Base-by-base conservation (phyloP, 2,797 vertebrate species). In the Scolopax bukidnonensis region DNA sequence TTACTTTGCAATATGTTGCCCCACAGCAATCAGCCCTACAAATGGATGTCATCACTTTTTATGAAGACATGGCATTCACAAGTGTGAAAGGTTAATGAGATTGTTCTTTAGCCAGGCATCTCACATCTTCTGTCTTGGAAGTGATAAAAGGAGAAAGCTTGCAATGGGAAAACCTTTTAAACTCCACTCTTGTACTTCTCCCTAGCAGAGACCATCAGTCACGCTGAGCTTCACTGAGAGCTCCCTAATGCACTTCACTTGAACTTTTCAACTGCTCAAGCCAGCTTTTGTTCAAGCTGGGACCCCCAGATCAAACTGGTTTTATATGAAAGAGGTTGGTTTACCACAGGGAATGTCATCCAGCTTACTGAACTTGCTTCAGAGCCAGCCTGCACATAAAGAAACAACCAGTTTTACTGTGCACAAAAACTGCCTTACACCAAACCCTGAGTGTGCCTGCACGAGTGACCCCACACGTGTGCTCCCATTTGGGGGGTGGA, bases 391-490 rank as follows among this genome's bases (percentile, higher is more conserved):
- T 63, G 56, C 36, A n/a, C n/a, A 8, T 41, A 12, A 25, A 79
- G 80, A 79, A 91, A 65, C 9, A 48, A 9, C 16, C 14, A 2
- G 16, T 33, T 60, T 14, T 23, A 4, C 21, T 54, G 20, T 5
- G 73, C 12, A 8, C 27, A 18, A 20, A 33, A 77, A 33, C 6
- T 5, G 21, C 38, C 38, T 76, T 18, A 4, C 21, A 9, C 17
- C n/a, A 9, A 40, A 25, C 38, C 15, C 65, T 17, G 50, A 28
- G 12, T 1, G 1, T 24, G 43, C 15, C 56, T 40, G 47, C 36
- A 8, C 43, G 0, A 1, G 12, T 33, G 25, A 50, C 11, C 45
- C 16, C 13, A 2, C 1, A 6, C 3, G 7, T 14, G 11, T 33
- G 51, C 12, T 85, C 6, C 13, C 7, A 0, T 13, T 5, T 18